A percentile compares a stretch with the other conserved stretches of the same genome.
These are phyloP conservation scores for Biston betularia DNA, from an alignment of 2,888 invertebrate genomes.

Conservation along the genomic window DNA sequence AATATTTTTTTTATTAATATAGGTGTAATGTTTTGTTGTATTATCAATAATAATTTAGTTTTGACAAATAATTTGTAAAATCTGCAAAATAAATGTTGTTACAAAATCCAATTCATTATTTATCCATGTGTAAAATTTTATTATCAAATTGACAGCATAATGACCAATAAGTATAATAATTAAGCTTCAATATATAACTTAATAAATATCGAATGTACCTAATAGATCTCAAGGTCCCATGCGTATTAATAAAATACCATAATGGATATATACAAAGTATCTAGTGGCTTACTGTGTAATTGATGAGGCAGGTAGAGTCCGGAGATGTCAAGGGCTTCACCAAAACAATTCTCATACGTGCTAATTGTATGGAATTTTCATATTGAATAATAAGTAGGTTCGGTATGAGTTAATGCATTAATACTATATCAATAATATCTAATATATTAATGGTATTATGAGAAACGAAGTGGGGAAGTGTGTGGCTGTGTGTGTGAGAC, in stretches of 20 bases:
- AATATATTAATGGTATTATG: no score
- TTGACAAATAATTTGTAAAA: neutral
- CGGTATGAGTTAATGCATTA: slow-evolving; percentile 8
- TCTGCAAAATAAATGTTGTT: no score
- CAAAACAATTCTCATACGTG: slow-evolving; percentile 32
- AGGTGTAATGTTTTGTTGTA: no score
- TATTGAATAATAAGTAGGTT: slow-evolving; percentile 7
- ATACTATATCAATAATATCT: neutral
- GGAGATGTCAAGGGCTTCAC: slow-evolving; percentile 42
- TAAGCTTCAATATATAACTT: slow-evolving; percentile 1
- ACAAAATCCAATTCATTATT: neutral
- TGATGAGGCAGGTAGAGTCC: slow-evolving; percentile 20
- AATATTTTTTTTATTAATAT: no score
- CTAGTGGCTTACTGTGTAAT: slow-evolving; percentile 28
- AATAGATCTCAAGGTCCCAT: slow-evolving; percentile 14
- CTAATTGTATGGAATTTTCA: slow-evolving; percentile 9
- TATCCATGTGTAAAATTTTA: neutral
- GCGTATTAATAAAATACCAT: slow-evolving; percentile 19
- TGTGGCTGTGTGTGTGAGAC: no score
- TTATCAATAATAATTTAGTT: neutral
- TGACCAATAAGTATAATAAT: slow-evolving; percentile 10
- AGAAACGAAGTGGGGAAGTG: no score
- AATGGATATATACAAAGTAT: slow-evolving; percentile 14
- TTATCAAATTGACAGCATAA: slow-evolving; percentile 13
- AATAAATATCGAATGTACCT: slow-evolving; percentile 10